Conservation (phyloP, 2,113 vertebrate genomes). For the Sapajus apella region DNA sequence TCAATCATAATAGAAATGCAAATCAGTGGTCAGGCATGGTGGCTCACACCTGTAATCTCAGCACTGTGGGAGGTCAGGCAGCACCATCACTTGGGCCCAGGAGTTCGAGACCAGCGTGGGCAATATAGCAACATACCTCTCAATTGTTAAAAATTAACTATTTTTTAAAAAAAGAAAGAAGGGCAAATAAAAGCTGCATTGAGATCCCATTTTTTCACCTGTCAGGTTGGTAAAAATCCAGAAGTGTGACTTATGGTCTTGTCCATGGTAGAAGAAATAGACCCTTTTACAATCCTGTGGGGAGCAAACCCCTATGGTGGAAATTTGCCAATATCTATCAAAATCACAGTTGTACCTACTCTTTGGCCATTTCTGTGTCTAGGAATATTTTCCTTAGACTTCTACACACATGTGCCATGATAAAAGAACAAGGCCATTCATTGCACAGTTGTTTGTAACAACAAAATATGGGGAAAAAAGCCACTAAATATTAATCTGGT, state of each 20-base stretch:
- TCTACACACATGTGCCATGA: too few species aligned
- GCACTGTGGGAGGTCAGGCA: too few species aligned
- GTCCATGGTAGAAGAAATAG: background rate
- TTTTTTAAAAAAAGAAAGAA: too few species aligned
- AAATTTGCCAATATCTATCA: background rate
- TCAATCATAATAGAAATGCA: background rate
- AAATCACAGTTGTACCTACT: background rate
- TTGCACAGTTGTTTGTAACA: background rate
- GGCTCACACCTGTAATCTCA: too few species aligned
- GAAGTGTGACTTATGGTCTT: background rate
- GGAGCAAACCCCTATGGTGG: background rate
- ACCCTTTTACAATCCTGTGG: background rate
- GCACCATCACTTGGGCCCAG: too few species aligned
- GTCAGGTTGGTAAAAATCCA: background rate
- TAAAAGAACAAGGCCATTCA: background rate
- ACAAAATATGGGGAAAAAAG: background rate
- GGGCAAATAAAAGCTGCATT: background rate
- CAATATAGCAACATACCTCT: too few species aligned
- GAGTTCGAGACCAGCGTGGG: too few species aligned
- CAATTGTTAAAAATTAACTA: too few species aligned
- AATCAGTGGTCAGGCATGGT: background rate
- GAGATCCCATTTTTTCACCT: background rate
- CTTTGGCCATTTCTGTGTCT: background rate
- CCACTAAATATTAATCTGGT: background rate
- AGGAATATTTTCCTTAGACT: background rate